A percentile compares a stretch with the other conserved stretches of the same genome.
phyloP scores from a whole-genome alignment of 64 coral and sea anemone genomes.

The Acropora yongei region DNA sequence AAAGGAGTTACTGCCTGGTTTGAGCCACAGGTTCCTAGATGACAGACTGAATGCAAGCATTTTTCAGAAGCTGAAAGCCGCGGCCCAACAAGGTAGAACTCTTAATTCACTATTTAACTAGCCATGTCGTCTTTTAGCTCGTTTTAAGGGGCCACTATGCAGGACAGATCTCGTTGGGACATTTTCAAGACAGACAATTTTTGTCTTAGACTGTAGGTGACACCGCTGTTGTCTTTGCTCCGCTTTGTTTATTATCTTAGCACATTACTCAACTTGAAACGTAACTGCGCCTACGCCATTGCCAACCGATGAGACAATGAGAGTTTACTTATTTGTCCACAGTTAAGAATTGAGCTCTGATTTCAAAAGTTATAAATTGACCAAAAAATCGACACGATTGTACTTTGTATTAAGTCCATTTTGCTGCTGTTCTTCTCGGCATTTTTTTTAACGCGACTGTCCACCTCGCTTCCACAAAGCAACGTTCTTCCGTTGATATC shows the following conservation, averaged over 20 bases:
- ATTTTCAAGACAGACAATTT: not conserved
- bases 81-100: constrained; percentile 40
- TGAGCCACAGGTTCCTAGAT: constrained; percentile 54
- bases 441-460: not conserved
- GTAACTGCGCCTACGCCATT: not conserved
- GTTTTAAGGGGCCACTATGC: not conserved
- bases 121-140: not conserved
- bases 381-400: not conserved
- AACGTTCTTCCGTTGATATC: not conserved
- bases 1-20: constrained; percentile 50
- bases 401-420: not conserved
- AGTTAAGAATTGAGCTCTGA: not conserved
- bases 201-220: not conserved
- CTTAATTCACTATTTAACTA: not conserved
- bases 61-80: constrained; percentile 4
- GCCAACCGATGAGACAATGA: not conserved
- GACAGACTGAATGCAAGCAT: not conserved
- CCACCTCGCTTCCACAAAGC: not conserved
- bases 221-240: not conserved
- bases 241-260: not conserved
- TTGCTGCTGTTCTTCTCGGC: not conserved
- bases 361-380: not conserved
- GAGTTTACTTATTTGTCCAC: not conserved
- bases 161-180: not conserved
- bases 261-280: not conserved